Conservation (phyloP, 2,888 invertebrate genomes). For the Fissipunctia ypsillon region DNA sequence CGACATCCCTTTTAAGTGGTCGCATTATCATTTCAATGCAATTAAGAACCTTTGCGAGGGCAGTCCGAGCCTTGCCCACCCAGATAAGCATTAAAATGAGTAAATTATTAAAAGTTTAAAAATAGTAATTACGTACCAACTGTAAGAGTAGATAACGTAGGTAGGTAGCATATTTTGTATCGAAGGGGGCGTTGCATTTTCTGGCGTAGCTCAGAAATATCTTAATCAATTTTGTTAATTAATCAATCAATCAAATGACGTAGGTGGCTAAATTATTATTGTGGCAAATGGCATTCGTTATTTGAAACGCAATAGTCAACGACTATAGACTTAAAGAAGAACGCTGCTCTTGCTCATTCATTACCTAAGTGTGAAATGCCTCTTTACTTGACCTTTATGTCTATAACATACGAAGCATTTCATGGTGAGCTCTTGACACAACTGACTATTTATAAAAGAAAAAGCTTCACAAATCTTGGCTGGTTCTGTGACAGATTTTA, state of each 20-base stretch:
- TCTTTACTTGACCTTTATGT: slow-evolving; percentile 1
- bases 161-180: background rate
- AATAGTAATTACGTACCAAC: background rate
- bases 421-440: background rate
- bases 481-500: background rate
- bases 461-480: background rate
- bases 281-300: background rate
- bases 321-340: background rate
- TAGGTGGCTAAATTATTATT: too few relatives aligned
- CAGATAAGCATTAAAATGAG: background rate
- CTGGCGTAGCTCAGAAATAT: background rate
- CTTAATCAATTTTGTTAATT: background rate
- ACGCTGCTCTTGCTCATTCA: background rate
- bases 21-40: background rate
- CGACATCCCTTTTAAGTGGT: too few relatives aligned
- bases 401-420: background rate
- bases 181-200: background rate
- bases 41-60: background rate
- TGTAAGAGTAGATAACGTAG: background rate
- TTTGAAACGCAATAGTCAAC: background rate
- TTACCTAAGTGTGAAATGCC: background rate
- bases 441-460: background rate
- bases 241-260: slow-evolving; percentile 9
- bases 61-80: background rate
- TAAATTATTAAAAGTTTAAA: background rate